Evolutionary conservation across 2,797 vertebrate genomes (phyloP).

Genomic region (Myotis pilosus): DNA sequence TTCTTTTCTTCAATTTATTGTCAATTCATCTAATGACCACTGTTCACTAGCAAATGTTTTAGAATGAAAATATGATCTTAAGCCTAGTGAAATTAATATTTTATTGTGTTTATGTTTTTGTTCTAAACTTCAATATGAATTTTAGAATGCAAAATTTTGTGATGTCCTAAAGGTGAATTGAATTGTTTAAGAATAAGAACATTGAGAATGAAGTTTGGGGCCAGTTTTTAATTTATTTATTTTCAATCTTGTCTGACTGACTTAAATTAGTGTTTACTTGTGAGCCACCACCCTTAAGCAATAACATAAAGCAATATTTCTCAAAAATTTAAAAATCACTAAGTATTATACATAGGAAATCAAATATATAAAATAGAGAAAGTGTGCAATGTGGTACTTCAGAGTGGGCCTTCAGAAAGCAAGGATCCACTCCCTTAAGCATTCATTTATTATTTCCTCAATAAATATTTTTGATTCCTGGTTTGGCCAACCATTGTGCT

Average conservation of each 20-base stretch:
- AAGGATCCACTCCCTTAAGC: rapidly evolving
- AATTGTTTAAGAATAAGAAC: background rate
- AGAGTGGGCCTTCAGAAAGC: background rate
- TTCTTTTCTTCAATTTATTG: background rate
- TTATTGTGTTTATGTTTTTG: background rate
- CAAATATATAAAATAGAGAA: background rate
- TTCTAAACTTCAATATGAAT: background rate
- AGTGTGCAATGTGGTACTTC: background rate
- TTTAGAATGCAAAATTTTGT: background rate
- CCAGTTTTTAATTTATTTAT: background rate
- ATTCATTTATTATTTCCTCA: background rate
- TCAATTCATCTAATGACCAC: background rate
- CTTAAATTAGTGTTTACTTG: background rate
- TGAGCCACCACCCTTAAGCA: background rate
- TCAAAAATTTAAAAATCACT: background rate
- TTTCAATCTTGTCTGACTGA: background rate
- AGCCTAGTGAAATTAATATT: background rate
- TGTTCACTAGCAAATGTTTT: background rate
- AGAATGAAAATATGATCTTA: background rate
- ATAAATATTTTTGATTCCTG: constrained; percentile 9
- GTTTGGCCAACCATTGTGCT: background rate
- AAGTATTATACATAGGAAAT: background rate
- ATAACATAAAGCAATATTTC: background rate
- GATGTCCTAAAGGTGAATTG: background rate
- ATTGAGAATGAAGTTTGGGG: background rate